phyloP scores from a whole-genome alignment of 2,113 vertebrate genomes.

The Phyllostomus discolor region DNA sequence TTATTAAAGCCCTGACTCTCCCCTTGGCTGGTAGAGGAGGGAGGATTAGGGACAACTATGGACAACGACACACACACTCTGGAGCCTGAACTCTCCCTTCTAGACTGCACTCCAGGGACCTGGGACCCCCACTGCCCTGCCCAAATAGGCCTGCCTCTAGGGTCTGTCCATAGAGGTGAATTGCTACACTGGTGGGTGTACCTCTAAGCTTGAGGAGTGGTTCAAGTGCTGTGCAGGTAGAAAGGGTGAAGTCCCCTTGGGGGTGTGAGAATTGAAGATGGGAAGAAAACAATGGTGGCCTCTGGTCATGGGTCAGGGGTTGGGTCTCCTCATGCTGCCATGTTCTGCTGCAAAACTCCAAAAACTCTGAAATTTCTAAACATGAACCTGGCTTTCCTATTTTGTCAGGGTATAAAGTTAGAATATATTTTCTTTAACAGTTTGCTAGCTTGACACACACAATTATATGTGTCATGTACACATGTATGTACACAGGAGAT shows the following conservation, averaged over 20 bases:
- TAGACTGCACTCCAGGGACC: too few relatives aligned
- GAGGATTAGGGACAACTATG: background rate
- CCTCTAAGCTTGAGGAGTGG: too few relatives aligned
- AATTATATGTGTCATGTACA: background rate
- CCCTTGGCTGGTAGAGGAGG: too few relatives aligned
- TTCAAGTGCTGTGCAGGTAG: background rate
- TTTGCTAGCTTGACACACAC: background rate
- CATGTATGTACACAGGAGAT: background rate
- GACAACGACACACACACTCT: background rate
- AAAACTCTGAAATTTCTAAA: background rate
- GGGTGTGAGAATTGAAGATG: background rate
- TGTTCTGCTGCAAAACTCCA: background rate
- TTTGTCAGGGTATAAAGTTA: background rate
- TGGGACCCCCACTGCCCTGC: background rate
- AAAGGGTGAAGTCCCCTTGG: background rate
- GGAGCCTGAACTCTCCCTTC: background rate
- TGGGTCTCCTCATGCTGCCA: background rate
- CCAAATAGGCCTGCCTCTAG: background rate
- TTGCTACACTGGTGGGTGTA: too few relatives aligned
- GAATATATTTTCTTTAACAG: background rate
- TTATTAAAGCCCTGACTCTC: background rate
- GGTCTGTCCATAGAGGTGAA: background rate
- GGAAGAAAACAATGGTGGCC: background rate
- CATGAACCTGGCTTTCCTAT: background rate
- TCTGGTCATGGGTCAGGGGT: background rate